Conservation (phyloP, 2,113 vertebrate genomes). For the Hyperoodon ampullatus region DNA sequence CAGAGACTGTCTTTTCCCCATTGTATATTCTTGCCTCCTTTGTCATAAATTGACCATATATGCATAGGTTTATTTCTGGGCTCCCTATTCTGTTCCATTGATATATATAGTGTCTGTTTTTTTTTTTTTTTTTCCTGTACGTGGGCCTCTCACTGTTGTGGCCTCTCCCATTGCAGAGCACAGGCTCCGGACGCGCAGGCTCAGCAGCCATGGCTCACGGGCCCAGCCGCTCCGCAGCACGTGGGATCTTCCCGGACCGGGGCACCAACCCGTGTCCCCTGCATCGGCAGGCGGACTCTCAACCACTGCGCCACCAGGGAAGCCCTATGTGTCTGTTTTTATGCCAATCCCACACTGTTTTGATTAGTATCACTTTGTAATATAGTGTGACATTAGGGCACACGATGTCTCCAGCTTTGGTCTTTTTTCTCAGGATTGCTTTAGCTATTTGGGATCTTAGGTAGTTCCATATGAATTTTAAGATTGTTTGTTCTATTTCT, state of each 20-base stretch:
- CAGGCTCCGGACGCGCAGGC: too few relatives aligned
- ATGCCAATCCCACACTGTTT: background rate
- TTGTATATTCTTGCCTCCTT: background rate
- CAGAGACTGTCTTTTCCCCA: too few relatives aligned
- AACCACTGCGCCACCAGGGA: too few relatives aligned
- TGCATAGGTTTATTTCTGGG: background rate
- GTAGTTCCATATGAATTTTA: too few relatives aligned
- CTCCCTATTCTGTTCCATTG: background rate
- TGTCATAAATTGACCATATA: background rate
- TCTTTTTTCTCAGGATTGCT: background rate
- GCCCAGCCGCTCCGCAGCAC: too few relatives aligned
- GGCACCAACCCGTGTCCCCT: fast-evolving
- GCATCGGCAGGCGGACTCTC: too few relatives aligned
- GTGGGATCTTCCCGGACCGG: too few relatives aligned
- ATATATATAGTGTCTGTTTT: background rate
- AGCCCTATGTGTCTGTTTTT: background rate
- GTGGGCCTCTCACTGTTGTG: too few relatives aligned
- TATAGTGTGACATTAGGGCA: background rate
- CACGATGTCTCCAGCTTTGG: background rate
- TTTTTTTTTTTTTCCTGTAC: background rate
- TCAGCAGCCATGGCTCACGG: too few relatives aligned
- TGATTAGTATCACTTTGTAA: background rate
- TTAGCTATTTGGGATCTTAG: too few relatives aligned
- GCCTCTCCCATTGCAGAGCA: too few relatives aligned
- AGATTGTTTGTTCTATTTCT: too few relatives aligned